Evolutionary conservation across 1,140 invertebrate species (phyloP), one percentile per base, ranked within the genome.

Genomic region (Vollenhovia emeryi): DNA sequence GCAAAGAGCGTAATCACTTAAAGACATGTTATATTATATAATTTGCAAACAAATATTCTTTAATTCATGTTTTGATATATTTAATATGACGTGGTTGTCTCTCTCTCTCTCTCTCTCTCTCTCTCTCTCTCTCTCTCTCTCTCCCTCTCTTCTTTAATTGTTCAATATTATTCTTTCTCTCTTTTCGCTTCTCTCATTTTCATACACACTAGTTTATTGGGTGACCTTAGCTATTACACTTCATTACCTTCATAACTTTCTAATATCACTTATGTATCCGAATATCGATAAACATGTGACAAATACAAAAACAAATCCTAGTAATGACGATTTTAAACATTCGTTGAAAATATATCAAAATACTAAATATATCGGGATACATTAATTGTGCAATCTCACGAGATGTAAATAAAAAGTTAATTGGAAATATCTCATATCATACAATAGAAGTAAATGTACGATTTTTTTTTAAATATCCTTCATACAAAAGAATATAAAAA

Each of bases 1-100:
- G 92, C 88, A 92, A 93, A 93, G 68, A 88, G 89, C 87, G 57
- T 78, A 50, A 64, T 86, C 85, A 74, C 90, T 91, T 92, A 82
- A 86, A 86, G 64, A 71, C 86, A 45, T 84, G 71, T 75, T 69
- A 89, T 85, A 60, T 78, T 73, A 83, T 79, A 85, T 86, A 83
- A 57, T 75, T 87, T 90, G 68, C 71, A 82, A 90, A 89, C 71
- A 88, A 86, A 91, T 62, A 40, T 84, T 55, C 73, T 66, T 45
- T 24, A 24, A 7, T n/a, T 87, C 18, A 18, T 88, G 21, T 55
- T 62, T 71, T 82, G 43, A 75, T 84, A 85, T 90, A 83, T 86
- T 68, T 80, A 82, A 68, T 74, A 84, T 79, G 80, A 86, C 36
- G 24, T 80, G 21, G 13, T 84, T 59, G 13, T 66, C 64, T 66